phyloP scores from a whole-genome alignment of 2,113 vertebrate species.

The Coreoperca whiteheadi region DNA sequence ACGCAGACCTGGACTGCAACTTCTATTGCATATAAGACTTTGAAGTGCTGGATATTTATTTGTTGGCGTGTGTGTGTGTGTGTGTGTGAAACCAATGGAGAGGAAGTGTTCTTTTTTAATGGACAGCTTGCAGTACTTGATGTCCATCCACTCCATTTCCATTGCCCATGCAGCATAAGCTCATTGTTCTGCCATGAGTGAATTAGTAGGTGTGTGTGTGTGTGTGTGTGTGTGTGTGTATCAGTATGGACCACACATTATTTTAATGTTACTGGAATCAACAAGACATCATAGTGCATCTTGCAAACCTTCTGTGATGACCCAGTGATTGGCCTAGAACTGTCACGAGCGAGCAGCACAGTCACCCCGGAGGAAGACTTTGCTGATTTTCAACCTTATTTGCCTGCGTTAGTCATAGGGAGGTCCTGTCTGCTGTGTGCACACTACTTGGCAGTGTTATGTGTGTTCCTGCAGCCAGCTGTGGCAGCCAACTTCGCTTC shows the following conservation, averaged over 20 bases:
- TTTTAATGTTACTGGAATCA: slow-evolving; percentile 48
- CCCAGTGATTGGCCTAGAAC: slow-evolving; percentile 69
- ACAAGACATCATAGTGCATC: slow-evolving; percentile 52
- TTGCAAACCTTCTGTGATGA: slow-evolving; percentile 41
- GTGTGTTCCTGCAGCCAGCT: slow-evolving; percentile 32
- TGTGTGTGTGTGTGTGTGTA: not conserved
- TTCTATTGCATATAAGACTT: not conserved
- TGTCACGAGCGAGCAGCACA: slow-evolving; percentile 58
- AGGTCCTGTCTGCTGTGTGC: slow-evolving; percentile 44
- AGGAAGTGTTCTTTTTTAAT: slow-evolving; percentile 8
- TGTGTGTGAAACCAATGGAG: not conserved
- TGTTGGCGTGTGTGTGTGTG: not conserved
- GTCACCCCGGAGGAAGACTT: slow-evolving; percentile 49
- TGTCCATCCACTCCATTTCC: slow-evolving; percentile 16
- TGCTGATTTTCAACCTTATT: slow-evolving; percentile 47
- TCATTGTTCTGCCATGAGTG: slow-evolving; percentile 52
- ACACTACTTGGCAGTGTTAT: not conserved
- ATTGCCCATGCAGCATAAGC: slow-evolving; percentile 26
- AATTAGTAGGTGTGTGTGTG: not conserved
- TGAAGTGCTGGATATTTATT: not conserved
- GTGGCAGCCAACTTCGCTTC: slow-evolving; percentile 35
- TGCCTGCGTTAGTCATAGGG: slow-evolving; percentile 60
- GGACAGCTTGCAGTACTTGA: slow-evolving; percentile 5
- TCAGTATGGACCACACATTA: slow-evolving; percentile 23
- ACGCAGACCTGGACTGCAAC: not conserved